Conservation (phyloP, 2,113 vertebrate species). For the Egretta garzetta region DNA sequence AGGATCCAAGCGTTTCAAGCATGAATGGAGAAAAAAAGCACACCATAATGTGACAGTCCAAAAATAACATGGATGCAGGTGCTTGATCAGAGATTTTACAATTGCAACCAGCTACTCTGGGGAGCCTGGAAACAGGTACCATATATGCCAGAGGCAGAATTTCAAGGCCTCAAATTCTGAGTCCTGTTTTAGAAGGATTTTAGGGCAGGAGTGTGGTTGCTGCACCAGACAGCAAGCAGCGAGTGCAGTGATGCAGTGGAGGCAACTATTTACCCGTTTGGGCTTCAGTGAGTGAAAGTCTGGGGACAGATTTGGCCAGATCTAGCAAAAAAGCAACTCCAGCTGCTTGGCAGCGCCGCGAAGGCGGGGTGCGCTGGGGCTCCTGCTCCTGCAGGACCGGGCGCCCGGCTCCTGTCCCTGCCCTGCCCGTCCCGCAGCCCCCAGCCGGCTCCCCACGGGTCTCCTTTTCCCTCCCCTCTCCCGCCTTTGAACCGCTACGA, state of each 20-base stretch:
- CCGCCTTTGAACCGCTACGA: not conserved
- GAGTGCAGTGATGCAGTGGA: not conserved
- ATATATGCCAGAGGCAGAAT: rapidly evolving
- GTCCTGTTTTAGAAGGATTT: not conserved
- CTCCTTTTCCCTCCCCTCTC: not conserved
- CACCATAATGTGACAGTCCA: not conserved
- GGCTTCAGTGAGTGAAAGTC: not conserved
- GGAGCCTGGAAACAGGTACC: not conserved
- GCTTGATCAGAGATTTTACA: not conserved
- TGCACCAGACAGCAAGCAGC: not conserved
- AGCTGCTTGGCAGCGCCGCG: not conserved
- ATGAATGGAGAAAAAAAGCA: not conserved
- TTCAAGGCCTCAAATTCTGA: not conserved
- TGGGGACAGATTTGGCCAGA: not conserved
- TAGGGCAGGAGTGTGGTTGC: not conserved
- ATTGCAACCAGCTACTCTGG: not conserved
- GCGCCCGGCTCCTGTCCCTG: not conserved
- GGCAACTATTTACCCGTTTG: not conserved
- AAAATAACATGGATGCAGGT: not conserved
- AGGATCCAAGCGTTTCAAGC: not conserved
- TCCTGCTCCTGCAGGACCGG: not conserved
- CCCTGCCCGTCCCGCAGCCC: not conserved
- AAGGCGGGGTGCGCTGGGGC: too few species aligned
- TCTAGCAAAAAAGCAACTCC: not conserved
- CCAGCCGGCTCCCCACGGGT: not conserved